These are phyloP conservation scores for Drosophila burlai DNA, from an alignment of 1,140 invertebrate species.

Conservation along the genomic window DNA sequence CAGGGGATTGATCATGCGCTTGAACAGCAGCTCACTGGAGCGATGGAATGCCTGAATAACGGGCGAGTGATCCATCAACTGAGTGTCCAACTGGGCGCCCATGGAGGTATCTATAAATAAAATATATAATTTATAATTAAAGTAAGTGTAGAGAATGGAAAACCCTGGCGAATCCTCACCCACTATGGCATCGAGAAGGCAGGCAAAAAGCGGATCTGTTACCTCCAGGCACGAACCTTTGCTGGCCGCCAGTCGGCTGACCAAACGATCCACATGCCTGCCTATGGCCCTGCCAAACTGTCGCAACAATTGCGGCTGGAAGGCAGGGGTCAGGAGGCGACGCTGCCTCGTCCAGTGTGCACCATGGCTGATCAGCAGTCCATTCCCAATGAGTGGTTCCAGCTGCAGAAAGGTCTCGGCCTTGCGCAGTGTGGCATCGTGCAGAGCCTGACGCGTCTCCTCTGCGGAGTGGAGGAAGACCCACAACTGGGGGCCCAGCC, in stretches of 20 bases:
- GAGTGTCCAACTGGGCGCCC: slow-evolving; percentile 66
- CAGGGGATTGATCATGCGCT: slow-evolving; percentile 81
- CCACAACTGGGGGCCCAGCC: slow-evolving; percentile 76
- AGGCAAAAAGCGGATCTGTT: slow-evolving; percentile 69
- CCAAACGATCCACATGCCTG: slow-evolving; percentile 55
- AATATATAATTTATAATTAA: neutral
- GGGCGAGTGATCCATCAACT: slow-evolving; percentile 38
- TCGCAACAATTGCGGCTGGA: slow-evolving; percentile 64
- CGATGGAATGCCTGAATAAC: slow-evolving; percentile 66
- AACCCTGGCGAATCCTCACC: slow-evolving; percentile 37
- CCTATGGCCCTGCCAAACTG: slow-evolving; percentile 41
- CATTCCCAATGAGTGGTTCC: slow-evolving; percentile 71
- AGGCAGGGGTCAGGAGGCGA: slow-evolving; percentile 66
- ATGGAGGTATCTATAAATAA: slow-evolving; percentile 71
- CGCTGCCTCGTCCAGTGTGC: slow-evolving; percentile 64
- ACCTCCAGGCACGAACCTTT: slow-evolving; percentile 53
- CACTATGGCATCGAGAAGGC: slow-evolving; percentile 74
- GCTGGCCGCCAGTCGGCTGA: slow-evolving; percentile 37
- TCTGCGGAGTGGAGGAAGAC: slow-evolving; percentile 75
- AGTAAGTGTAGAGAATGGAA: neutral
- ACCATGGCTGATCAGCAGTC: slow-evolving; percentile 74
- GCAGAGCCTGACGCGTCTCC: slow-evolving; percentile 70
- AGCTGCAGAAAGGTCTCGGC: slow-evolving; percentile 69
- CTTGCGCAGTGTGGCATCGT: slow-evolving; percentile 62
- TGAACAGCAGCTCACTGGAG: slow-evolving; percentile 63